Conservation (phyloP, 1,140 invertebrate species). For the Aleiodes sp. region DNA sequence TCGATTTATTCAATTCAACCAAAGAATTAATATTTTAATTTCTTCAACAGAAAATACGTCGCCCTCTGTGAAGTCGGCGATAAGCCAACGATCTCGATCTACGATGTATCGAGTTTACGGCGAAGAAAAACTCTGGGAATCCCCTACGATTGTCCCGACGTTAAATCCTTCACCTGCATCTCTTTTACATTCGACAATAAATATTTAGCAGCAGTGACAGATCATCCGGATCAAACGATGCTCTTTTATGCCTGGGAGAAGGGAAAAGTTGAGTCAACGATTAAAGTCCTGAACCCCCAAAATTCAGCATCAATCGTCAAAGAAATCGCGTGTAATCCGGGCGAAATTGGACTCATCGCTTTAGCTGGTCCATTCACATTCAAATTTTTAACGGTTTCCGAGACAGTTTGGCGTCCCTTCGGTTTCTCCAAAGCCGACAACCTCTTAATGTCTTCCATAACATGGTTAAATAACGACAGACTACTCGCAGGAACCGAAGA, state of each 20-base stretch:
- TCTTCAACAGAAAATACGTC: constrained; percentile 66
- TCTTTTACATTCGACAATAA: constrained; percentile 83
- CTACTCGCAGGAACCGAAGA: constrained; percentile 79
- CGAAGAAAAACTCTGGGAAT: constrained; percentile 71
- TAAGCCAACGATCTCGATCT: constrained; percentile 72
- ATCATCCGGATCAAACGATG: constrained; percentile 82
- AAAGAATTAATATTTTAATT: constrained; percentile 31
- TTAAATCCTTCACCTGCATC: constrained; percentile 74
- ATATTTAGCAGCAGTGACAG: constrained; percentile 80
- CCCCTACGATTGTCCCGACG: constrained; percentile 62
- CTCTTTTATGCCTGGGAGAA: constrained; percentile 87
- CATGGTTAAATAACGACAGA: constrained; percentile 78
- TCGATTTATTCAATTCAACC: constrained; percentile 32
- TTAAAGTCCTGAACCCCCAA: constrained; percentile 74
- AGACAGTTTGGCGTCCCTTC: constrained; percentile 82
- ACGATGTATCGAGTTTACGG: constrained; percentile 72
- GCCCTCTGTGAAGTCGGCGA: constrained; percentile 68
- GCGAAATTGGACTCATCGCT: constrained; percentile 78
- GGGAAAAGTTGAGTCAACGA: constrained; percentile 80
- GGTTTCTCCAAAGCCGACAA: constrained; percentile 85
- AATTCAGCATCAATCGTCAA: constrained; percentile 65
- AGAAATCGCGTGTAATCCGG: constrained; percentile 77
- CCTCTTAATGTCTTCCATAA: constrained; percentile 74
- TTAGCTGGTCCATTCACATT: constrained; percentile 79
- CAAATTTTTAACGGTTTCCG: constrained; percentile 81